Percentiles rank a stretch among this genome's conserved stretches.
phyloP scores from a whole-genome alignment of 2,797 vertebrate species.

The Acipenser oxyrinchus region DNA sequence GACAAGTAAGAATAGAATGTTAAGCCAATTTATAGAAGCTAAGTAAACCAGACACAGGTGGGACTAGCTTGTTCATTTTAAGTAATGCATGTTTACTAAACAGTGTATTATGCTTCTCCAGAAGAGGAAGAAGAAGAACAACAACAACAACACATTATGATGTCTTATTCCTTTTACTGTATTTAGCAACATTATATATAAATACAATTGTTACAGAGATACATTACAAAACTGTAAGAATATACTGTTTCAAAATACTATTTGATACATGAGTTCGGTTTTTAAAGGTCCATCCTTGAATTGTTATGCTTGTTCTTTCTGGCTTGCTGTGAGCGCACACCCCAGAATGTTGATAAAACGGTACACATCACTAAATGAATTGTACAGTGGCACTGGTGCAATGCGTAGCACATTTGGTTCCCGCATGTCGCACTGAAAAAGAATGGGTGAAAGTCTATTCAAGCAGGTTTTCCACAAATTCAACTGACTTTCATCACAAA shows the following conservation, averaged over 20 bases:
- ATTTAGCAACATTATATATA: not conserved
- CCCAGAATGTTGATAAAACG: conserved; percentile 64
- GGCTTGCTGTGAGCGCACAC: conserved; percentile 49
- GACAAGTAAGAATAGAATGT: not conserved
- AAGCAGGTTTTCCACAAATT: too few species aligned
- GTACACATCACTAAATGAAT: conserved; percentile 83
- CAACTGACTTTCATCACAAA: too few species aligned
- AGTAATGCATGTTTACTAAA: not conserved
- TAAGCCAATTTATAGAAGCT: not conserved
- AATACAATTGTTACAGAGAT: not conserved
- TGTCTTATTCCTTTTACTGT: not conserved
- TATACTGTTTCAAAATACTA: not conserved
- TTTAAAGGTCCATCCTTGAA: not conserved
- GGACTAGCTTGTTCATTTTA: not conserved
- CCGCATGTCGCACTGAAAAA: conserved; percentile 77
- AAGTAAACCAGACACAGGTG: not conserved
- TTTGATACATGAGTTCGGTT: not conserved
- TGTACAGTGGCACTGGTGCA: conserved; percentile 86
- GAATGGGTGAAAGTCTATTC: conserved; percentile 18
- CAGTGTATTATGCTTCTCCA: too few species aligned
- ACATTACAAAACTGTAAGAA: not conserved
- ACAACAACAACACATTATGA: not conserved
- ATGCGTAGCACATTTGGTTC: conserved; percentile 75
- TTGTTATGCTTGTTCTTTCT: not conserved
- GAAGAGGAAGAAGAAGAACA: too few species aligned